Base-by-base conservation (phyloP, 2,888 invertebrate genomes). In the Synanthedon formicaeformis region DNA sequence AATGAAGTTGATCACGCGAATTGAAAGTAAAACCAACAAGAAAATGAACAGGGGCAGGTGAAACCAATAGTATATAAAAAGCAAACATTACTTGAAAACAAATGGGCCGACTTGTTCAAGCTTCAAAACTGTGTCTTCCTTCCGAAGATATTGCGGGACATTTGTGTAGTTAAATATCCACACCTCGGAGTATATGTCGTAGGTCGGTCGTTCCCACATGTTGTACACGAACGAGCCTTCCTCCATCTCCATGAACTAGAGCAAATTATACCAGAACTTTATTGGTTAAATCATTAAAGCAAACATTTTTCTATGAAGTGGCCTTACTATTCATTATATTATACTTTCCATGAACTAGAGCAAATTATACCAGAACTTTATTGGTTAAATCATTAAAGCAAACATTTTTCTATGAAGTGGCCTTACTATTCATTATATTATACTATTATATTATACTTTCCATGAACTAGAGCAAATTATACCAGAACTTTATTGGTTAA, bases 131-230 rank as follows among this genome's bases (percentile, higher is more conserved):
- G 84, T 77, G 49, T 90, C 91, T 34, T 81, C 76, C 0, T 93
- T 93, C 0, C 75, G 82, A 23, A 93, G 71, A 71, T 91, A 96
- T 50, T 90, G 90, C 1, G 90, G 88, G 4, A 90, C 79, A 71
- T 96, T 96, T 0, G 95, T 95, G 53, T 95, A 91, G 73, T 96
- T 96, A 75, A 93, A 96, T 53, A 94, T 81, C 77, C 92, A 94
- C 1, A 93, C 89, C 54, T 91, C 91, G 0, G 93, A 78, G 58
- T 86, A 90, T 8, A 95, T 83, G 18, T 91, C 88, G 57, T 94
- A 89, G 0, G 94, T 92, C 0, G 95, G 95, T 1, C 89, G 84
- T 60, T 89, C 77, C 93, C 94, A 95, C 64, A 95, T 73, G 2
- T 85, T 78, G 67, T 89, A 92, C 1, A 92, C 73, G 51, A 92